Evolutionary conservation across 1,140 invertebrate species (phyloP).

Genomic region (Cyphomyrmex costatus): DNA sequence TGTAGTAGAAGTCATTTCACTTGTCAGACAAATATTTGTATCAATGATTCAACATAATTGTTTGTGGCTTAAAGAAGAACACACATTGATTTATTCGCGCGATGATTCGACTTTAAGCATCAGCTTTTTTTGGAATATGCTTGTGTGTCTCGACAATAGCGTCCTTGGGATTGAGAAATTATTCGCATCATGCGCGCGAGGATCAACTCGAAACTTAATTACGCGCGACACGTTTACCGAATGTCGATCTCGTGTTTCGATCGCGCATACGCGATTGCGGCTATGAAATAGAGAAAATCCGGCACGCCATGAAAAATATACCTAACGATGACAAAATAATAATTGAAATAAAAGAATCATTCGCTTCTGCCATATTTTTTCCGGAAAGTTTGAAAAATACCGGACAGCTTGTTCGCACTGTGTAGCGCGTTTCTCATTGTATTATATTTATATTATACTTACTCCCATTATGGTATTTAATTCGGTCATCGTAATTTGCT

Average conservation of each 20-base stretch:
- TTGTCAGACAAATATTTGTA: background rate
- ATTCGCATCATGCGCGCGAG: slow-evolving; percentile 83
- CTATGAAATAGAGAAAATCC: slow-evolving; percentile 81
- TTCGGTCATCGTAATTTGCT: slow-evolving; percentile 98
- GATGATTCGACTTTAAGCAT: slow-evolving; percentile 41
- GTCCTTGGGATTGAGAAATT: slow-evolving; percentile 77
- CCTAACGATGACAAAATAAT: background rate
- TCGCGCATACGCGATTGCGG: slow-evolving; percentile 65
- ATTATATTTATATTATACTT: slow-evolving; percentile 84
- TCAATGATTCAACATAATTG: background rate
- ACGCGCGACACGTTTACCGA: slow-evolving; percentile 80
- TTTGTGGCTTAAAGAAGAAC: background rate
- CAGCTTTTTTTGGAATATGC: slow-evolving; percentile 10
- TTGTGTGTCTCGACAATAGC: slow-evolving; percentile 61
- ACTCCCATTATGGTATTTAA: slow-evolving; percentile 96
- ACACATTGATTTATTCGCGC: background rate
- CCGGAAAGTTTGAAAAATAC: slow-evolving; percentile 15
- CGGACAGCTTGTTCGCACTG: background rate
- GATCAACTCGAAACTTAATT: slow-evolving; percentile 85
- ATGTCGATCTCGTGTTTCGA: slow-evolving; percentile 80
- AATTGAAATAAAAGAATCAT: background rate
- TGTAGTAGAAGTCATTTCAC: background rate
- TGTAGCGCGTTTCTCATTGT: background rate
- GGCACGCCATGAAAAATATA: background rate
- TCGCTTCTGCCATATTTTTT: background rate